Percentiles rank a stretch among this genome's conserved stretches.
Evolutionary conservation across 1,140 invertebrate genomes (phyloP).

Genomic region (Phocides pigmalion): DNA sequence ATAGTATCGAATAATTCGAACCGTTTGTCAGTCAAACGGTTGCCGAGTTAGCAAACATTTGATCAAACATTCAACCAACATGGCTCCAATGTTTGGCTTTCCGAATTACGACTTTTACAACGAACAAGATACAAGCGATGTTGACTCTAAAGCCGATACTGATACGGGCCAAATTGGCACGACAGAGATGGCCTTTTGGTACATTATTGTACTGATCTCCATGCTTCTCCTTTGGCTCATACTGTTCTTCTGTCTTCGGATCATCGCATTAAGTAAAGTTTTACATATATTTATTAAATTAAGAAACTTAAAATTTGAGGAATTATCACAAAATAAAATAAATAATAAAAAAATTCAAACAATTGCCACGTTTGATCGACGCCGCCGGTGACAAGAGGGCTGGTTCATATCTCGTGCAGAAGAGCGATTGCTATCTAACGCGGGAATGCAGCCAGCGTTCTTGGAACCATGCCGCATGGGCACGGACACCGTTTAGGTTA

Average conservation of each 20-base stretch:
- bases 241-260: constrained; percentile 62
- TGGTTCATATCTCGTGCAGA: too few relatives aligned
- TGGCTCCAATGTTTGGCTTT: constrained; percentile 50
- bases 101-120: constrained; percentile 52
- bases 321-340: too few relatives aligned
- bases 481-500: too few relatives aligned
- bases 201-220: constrained; percentile 58
- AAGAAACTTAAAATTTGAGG: background rate
- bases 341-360: too few relatives aligned
- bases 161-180: constrained; percentile 33
- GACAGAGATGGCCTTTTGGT: constrained; percentile 64
- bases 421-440: too few relatives aligned
- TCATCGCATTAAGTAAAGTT: constrained; percentile 59
- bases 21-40: constrained; percentile 27
- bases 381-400: too few relatives aligned
- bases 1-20: constrained; percentile 30
- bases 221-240: constrained; percentile 65
- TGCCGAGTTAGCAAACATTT: constrained; percentile 19
- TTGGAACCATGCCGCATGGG: too few relatives aligned
- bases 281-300: constrained; percentile 18
- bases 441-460: too few relatives aligned
- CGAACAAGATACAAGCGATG: constrained; percentile 28
- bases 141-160: constrained; percentile 27
- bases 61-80: constrained; percentile 33
- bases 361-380: too few relatives aligned